Evolutionary conservation across 2,113 vertebrate genomes (phyloP), one percentile per base, ranked within the genome.

Genomic region (Eleginops maclovinus): DNA sequence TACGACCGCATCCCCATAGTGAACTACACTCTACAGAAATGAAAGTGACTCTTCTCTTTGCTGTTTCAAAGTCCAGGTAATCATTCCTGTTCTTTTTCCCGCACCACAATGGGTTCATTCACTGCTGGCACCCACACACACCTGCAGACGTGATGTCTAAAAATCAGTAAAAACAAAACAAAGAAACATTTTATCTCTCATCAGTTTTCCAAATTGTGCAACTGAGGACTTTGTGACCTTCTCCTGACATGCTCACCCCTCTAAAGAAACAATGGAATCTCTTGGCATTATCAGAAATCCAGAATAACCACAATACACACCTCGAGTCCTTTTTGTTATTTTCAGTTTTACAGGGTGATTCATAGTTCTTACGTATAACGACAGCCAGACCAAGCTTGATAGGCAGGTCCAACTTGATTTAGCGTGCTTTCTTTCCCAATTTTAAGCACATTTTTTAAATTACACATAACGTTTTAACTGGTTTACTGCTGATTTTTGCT

Each of bases 251-350:
- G 19, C 24, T 58, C 13, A 26, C 53, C 12, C 10, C 24, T 24
- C 13, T 14, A 1, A 36, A 36, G n/a, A 11, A 62, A 24, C 17
- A 67, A 55, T 44, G 60, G 51, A 0, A 31, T 43, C 5, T 41
- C 3, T 56, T 22, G 58, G 59, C 24, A 43, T 36, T 21, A 55
- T 75, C 43, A 73, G 1, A 14, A 24, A 16, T 11, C 13, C 0
- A 14, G 36, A 26, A 59, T 46, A 50, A 61, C 12, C 11, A 26
- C 55, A 22, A 64, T 49, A 53, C 28, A 15, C 0, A 0, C 26
- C 9, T 56, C 15, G 3, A 62, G 36, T 67, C 67, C 3, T 56
- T 67, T 51, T 63, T 75, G 56, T 44, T 50, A 77, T 17, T 9
- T 22, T 2, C 4, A 21, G n/a, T 19, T 46, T 22, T 16, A 1